These are phyloP conservation scores for Pycnomerus fuliginosus DNA, from an alignment of 2,888 invertebrate species.

Conservation along the genomic window DNA sequence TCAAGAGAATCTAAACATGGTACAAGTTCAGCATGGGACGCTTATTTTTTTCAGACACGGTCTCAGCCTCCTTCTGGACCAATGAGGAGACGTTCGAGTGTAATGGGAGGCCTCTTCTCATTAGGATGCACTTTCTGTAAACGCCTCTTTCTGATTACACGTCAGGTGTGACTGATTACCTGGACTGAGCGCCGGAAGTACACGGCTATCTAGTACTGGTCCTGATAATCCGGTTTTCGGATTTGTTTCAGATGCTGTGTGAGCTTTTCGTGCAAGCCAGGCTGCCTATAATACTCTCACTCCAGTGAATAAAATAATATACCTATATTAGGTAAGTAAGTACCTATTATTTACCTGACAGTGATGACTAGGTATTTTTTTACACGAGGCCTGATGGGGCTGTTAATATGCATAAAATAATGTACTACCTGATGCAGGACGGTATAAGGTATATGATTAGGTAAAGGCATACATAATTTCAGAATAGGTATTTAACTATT, in stretches of 20 bases:
- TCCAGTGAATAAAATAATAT: too few species aligned
- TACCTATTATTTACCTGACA: too few species aligned
- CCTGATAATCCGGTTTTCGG: conserved; percentile 35
- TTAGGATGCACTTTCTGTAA: conserved; percentile 48
- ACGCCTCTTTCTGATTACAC: conserved; percentile 54
- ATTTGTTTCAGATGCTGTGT: conserved; percentile 26
- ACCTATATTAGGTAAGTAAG: too few species aligned
- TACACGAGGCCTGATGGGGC: too few species aligned
- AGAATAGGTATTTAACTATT: too few species aligned
- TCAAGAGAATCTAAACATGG: conserved; percentile 39
- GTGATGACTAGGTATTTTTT: too few species aligned
- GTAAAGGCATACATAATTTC: too few species aligned
- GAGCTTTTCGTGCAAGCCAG: conserved; percentile 15
- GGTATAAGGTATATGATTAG: too few species aligned
- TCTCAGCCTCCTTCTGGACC: conserved; percentile 36
- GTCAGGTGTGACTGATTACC: conserved; percentile 54
- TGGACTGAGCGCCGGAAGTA: conserved; percentile 50
- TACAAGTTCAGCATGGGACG: conserved; percentile 31
- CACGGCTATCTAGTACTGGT: conserved; percentile 40
- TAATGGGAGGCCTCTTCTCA: conserved; percentile 44
- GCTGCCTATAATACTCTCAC: conserved; percentile 19
- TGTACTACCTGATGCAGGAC: too few species aligned
- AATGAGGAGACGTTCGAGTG: conserved; percentile 36
- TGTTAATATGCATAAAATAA: too few species aligned
- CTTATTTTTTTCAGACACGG: conserved; percentile 28